Conservation (phyloP, 2,888 invertebrate genomes). For the Furcula furcula region DNA sequence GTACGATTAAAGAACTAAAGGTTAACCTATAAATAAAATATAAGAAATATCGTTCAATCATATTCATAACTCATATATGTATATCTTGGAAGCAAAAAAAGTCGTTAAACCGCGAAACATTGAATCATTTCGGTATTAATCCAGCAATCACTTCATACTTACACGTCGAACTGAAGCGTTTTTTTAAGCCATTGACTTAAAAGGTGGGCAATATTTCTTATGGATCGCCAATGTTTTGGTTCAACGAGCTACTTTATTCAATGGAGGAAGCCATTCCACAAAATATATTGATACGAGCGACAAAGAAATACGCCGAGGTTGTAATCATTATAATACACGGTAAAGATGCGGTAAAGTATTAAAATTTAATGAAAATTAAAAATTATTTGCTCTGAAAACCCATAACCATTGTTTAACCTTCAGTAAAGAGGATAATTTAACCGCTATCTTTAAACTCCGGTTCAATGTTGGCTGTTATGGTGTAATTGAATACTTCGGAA, state of each 20-base stretch:
- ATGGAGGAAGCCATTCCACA: slow-evolving; percentile 30
- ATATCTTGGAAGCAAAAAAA: slow-evolving; percentile 7
- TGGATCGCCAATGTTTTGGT: slow-evolving; percentile 23
- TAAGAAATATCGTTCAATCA: slow-evolving; percentile 11
- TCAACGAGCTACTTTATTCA: slow-evolving; percentile 20
- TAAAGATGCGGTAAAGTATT: slow-evolving; percentile 3
- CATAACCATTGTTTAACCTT: neutral
- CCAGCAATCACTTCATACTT: slow-evolving; percentile 15
- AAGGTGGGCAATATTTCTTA: slow-evolving; percentile 29
- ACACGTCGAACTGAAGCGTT: slow-evolving; percentile 7
- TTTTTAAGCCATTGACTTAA: slow-evolving; percentile 27
- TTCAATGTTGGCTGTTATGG: neutral
- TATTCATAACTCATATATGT: slow-evolving; percentile 27
- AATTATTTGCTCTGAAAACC: slow-evolving; percentile 2
- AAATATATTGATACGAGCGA: slow-evolving; percentile 15
- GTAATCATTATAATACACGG: slow-evolving; percentile 14
- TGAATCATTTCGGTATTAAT: slow-evolving; percentile 13
- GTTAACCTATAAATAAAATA: slow-evolving; percentile 22
- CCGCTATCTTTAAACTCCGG: too few species aligned
- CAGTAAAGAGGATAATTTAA: too few species aligned
- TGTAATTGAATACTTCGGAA: neutral
- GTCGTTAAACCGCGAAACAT: slow-evolving; percentile 17
- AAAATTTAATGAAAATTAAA: slow-evolving; percentile 7
- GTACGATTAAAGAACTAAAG: slow-evolving; percentile 16
- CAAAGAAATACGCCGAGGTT: slow-evolving; percentile 5